Evolutionary conservation across 2,797 vertebrate genomes (phyloP).

Genomic region (Rhinophrynus dorsalis): DNA sequence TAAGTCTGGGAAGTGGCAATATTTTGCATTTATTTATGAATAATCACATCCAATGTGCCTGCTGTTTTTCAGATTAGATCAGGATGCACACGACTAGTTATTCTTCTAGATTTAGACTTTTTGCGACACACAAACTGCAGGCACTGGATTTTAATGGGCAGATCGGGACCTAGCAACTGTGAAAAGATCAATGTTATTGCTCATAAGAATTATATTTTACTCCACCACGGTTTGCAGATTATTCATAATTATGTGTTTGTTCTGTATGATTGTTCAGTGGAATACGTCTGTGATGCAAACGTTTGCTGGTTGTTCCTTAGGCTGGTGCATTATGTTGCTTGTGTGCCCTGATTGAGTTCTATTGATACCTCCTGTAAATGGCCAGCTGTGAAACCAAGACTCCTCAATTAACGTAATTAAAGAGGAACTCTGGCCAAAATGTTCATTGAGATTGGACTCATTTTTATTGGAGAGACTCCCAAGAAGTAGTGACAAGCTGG

Average conservation of each 20-base stretch:
- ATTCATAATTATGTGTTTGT: conserved; percentile 20
- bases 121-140: conserved; percentile 7
- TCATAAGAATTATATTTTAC: conserved; percentile 37
- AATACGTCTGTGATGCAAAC: conserved; percentile 23
- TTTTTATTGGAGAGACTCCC: conserved; percentile 20
- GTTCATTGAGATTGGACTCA: not conserved
- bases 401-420: conserved; percentile 74
- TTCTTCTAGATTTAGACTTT: conserved; percentile 3
- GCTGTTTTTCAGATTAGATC: not conserved
- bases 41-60: too few relatives aligned
- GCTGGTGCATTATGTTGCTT: not conserved
- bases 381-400: conserved; percentile 76
- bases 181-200: conserved; percentile 43
- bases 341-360: conserved; percentile 56
- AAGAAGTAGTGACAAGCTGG: not conserved
- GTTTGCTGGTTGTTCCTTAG: not conserved
- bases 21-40: not conserved
- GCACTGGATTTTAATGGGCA: conserved; percentile 30
- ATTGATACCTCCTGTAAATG: conserved; percentile 65
- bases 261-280: conserved; percentile 7
- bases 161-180: conserved; percentile 28
- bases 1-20: not conserved
- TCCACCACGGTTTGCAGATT: conserved; percentile 13
- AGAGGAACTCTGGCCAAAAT: conserved; percentile 47
- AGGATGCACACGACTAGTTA: not conserved